Conservation (phyloP, 2,888 invertebrate genomes). For the Ceriagrion tenellum region DNA sequence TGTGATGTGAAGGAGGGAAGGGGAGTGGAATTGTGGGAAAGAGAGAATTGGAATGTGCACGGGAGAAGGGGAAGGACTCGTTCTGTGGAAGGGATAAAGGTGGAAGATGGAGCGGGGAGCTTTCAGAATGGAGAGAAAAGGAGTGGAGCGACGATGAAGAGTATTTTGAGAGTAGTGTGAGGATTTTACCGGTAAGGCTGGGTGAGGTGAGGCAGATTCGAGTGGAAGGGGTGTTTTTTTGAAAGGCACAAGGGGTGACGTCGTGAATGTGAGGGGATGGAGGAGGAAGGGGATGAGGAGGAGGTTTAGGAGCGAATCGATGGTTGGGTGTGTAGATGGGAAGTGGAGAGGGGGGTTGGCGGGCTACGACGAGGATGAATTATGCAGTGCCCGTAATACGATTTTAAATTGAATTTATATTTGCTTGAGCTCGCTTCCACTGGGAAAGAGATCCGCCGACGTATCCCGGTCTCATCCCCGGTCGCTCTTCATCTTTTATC, state of each 20-base stretch:
- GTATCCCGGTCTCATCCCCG: background rate
- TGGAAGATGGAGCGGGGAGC: background rate
- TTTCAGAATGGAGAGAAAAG: constrained; percentile 18
- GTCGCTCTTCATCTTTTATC: background rate
- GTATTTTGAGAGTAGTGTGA: background rate
- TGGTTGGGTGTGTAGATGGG: background rate
- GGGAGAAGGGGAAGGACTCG: too few relatives aligned
- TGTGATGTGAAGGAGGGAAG: background rate
- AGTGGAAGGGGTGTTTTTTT: background rate
- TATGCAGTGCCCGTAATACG: constrained; percentile 68
- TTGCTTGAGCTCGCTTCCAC: constrained; percentile 62
- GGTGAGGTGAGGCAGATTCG: too few relatives aligned
- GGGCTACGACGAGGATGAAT: constrained; percentile 48
- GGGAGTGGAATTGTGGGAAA: background rate
- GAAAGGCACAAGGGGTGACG: background rate
- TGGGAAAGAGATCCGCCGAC: background rate
- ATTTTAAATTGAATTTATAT: constrained; percentile 69
- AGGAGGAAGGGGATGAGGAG: background rate
- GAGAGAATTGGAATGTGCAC: background rate
- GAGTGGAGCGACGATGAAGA: background rate
- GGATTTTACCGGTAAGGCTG: background rate
- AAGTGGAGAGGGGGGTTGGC: background rate
- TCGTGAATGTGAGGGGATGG: background rate
- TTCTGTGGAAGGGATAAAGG: background rate
- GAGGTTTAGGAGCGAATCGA: background rate